Evolutionary conservation across 2,113 vertebrate species (phyloP).

Genomic region (Colossoma macropomum): DNA sequence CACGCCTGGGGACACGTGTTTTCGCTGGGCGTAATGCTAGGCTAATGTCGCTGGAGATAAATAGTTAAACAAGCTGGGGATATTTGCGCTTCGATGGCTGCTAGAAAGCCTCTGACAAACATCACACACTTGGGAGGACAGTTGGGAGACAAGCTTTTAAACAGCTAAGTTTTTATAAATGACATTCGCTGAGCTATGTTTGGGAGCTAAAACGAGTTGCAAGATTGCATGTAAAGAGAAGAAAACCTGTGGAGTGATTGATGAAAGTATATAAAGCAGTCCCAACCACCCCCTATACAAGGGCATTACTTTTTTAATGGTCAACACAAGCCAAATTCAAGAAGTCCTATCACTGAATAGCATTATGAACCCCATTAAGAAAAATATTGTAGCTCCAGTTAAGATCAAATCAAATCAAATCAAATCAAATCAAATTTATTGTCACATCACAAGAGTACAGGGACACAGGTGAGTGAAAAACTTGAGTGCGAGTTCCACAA

Average conservation of each 20-base stretch:
- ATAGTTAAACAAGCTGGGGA: conserved; percentile 83
- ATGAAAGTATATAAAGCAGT: background rate
- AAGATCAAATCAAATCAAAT: too few relatives aligned
- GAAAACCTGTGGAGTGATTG: background rate
- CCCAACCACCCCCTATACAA: background rate
- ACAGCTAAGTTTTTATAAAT: conserved; percentile 37
- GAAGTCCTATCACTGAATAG: background rate
- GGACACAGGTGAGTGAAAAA: too few relatives aligned
- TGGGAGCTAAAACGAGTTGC: conserved; percentile 12
- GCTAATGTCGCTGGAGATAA: conserved; percentile 82
- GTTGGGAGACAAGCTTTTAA: conserved; percentile 35
- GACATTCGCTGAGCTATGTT: background rate
- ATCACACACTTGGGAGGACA: conserved; percentile 52
- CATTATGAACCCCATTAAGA: background rate
- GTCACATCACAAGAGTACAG: too few relatives aligned
- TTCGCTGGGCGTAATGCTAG: conserved; percentile 74
- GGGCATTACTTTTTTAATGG: background rate
- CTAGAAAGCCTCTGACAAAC: conserved; percentile 20
- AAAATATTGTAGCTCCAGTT: too few relatives aligned
- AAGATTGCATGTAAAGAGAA: background rate
- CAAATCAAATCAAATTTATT: too few relatives aligned
- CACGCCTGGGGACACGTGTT: conserved; percentile 80
- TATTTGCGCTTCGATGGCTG: conserved; percentile 58
- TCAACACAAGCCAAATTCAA: background rate
- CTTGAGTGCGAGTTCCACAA: too few relatives aligned